Percentiles rank a stretch among this genome's conserved stretches.
Conservation (phyloP, 1,140 invertebrate species). For the Drosophila kohkoa region DNA sequence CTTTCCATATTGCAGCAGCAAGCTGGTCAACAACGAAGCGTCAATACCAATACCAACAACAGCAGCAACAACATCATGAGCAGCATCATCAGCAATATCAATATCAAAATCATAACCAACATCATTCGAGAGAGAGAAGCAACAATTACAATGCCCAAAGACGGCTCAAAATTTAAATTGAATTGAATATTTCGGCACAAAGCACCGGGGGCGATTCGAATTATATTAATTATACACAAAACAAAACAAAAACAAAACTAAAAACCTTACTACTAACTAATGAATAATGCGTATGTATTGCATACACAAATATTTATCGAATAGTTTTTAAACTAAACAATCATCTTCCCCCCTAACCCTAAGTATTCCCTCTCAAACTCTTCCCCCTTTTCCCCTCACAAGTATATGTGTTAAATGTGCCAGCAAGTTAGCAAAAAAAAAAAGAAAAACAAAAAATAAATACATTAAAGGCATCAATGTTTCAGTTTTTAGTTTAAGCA, state of each 20-base stretch:
- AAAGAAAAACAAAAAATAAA: too few species aligned
- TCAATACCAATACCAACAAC: slow-evolving; percentile 19
- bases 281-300: slow-evolving; percentile 1
- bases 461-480: slow-evolving; percentile 21
- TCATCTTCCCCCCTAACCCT: neutral
- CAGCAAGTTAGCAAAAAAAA: slow-evolving; percentile 16
- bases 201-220: slow-evolving; percentile 7
- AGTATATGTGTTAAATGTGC: slow-evolving; percentile 26
- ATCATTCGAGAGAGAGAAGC: too few species aligned
- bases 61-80: neutral
- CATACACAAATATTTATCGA: slow-evolving; percentile 37
- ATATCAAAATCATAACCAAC: neutral
- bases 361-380: neutral
- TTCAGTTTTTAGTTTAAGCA: slow-evolving; percentile 40
- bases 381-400: neutral
- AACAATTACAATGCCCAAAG: slow-evolving; percentile 57
- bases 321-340: slow-evolving; percentile 49
- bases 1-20: slow-evolving; percentile 50
- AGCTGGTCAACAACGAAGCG: slow-evolving; percentile 32
- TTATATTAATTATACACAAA: slow-evolving; percentile 5
- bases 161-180: slow-evolving; percentile 75
- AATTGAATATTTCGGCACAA: slow-evolving; percentile 69
- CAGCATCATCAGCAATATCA: neutral
- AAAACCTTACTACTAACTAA: slow-evolving; percentile 7
- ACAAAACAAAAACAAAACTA: neutral